Conservation (phyloP, 2,888 invertebrate species). For the Dendrolimus pini region DNA sequence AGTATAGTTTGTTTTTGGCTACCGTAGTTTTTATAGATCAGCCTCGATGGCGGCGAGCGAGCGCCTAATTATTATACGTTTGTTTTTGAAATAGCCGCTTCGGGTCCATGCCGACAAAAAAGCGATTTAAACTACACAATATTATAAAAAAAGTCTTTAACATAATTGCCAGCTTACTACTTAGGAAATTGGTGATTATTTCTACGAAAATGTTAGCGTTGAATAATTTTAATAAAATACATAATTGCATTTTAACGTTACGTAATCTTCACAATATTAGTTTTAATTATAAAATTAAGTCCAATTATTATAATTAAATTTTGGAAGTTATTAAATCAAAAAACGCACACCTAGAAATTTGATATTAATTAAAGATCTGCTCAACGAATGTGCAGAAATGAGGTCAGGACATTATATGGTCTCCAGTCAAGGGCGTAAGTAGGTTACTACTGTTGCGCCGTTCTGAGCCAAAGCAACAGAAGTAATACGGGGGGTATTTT, state of each 20-base stretch:
- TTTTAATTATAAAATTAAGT: background rate
- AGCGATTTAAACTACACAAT: conserved; percentile 10
- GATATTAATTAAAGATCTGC: background rate
- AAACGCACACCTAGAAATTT: background rate
- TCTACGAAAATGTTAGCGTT: background rate
- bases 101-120: conserved; percentile 32
- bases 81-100: conserved; percentile 67
- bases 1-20: conserved; percentile 51
- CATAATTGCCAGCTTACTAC: background rate
- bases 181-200: background rate
- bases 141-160: background rate
- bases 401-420: too few species aligned
- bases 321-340: background rate
- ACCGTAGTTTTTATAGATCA: conserved; percentile 31
- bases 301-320: background rate
- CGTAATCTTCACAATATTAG: background rate
- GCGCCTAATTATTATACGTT: conserved; percentile 63
- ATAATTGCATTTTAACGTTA: background rate
- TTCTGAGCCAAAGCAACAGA: too few species aligned
- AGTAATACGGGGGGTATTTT: too few species aligned
- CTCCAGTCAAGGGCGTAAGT: too few species aligned
- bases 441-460: too few species aligned
- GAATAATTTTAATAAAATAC: conserved; percentile 4
- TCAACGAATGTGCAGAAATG: background rate
- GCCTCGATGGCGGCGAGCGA: conserved; percentile 24